Evolutionary conservation across 2,888 invertebrate genomes (phyloP), one percentile per base, ranked within the genome.

Genomic region (Sericinus montela): DNA sequence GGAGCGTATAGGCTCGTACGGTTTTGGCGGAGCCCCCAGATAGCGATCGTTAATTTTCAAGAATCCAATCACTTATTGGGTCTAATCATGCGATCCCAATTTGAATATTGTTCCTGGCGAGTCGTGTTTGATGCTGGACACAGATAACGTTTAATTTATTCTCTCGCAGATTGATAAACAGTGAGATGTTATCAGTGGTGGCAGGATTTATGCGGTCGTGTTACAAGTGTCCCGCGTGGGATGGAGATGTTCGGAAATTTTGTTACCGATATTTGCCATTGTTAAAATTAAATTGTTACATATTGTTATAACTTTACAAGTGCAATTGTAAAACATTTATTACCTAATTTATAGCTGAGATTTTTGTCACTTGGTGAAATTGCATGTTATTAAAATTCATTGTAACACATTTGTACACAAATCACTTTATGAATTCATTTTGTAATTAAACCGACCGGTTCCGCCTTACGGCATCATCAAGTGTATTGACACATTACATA

Each of bases 81-180:
- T 58, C 55, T 60, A 61, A 69, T 70, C 70, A 70, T 66, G 67
- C 66, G 55, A 69, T 57, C 57, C 67, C 69, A 65, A 65, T 68
- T 65, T 66, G 66, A 66, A 59, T 54, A 61, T 60, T 59, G 55
- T 57, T 58, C 58, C 57, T 53, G 54, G 53, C 34, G 48, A 43
- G 45, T 35, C 57, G 51, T 34, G 46, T 48, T 35, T 44, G 68
- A 67, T 67, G 48, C 55, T 52, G 56, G 50, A 45, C 43, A 47
- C 45, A 50, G 65, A 65, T 69, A 64, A 48, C 46, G 38, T 51
- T 59, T 62, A 65, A 72, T 74, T 72, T 75, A 74, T 73, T 59
- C 57, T 53, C 60, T 45, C 41, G 53, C 46, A 46, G 62, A 65
- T 67, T 72, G 72, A 75, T 74, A 72, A 70, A 71, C 63, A 60